These are phyloP conservation scores for Trypoxylus dichotomus DNA, from an alignment of 1,140 invertebrate genomes.

Conservation along the genomic window DNA sequence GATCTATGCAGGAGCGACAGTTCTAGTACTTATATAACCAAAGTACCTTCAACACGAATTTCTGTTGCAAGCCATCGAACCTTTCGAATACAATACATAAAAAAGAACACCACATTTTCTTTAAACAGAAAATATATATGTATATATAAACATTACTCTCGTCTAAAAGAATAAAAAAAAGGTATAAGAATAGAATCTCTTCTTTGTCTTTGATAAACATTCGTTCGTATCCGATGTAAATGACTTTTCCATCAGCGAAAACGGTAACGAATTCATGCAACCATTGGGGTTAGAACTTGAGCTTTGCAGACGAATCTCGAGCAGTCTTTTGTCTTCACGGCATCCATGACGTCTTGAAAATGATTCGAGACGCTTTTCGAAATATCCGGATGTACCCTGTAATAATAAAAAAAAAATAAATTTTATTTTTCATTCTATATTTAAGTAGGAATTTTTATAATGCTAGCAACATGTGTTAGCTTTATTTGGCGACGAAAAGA, in stretches of 20 bases:
- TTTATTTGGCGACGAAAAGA: too few species aligned
- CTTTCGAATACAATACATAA: too few species aligned
- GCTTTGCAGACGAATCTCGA: slow-evolving; percentile 56
- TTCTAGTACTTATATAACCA: too few species aligned
- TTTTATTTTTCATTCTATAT: not conserved
- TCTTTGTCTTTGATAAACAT: not conserved
- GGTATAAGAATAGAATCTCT: not conserved
- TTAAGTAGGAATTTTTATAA: not conserved
- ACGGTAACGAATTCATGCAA: not conserved
- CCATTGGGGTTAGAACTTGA: not conserved
- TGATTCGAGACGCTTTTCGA: slow-evolving; percentile 57
- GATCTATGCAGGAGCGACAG: too few species aligned
- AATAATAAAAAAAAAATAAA: slow-evolving; percentile 43
- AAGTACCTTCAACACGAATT: too few species aligned
- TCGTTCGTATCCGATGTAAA: not conserved
- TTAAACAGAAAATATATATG: slow-evolving; percentile 9
- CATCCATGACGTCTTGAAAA: slow-evolving; percentile 63
- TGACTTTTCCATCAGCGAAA: not conserved
- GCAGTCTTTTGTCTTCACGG: slow-evolving; percentile 61
- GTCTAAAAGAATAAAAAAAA: not conserved
- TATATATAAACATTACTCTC: not conserved
- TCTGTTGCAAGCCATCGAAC: too few species aligned
- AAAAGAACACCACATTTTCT: not conserved
- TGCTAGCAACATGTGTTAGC: not conserved
- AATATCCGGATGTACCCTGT: slow-evolving; percentile 60